A percentile compares a stretch with the other conserved stretches of the same genome.
phyloP scores from a whole-genome alignment of 2,797 vertebrate species.

The Enteromius treurensis region DNA sequence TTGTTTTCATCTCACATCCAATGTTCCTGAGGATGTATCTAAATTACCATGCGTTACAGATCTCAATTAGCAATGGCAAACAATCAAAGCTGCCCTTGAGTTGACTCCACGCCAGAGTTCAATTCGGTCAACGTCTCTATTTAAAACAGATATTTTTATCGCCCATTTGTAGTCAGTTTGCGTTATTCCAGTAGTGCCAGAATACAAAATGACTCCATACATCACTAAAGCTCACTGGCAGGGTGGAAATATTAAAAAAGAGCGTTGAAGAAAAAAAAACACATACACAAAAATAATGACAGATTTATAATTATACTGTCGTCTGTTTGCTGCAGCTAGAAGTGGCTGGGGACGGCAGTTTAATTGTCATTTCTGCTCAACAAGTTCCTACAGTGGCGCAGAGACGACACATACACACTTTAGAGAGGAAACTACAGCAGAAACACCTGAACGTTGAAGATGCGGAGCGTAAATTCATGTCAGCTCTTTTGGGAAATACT shows the following conservation, averaged over 20 bases:
- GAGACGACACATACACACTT: constrained; percentile 10
- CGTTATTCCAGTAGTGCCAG: constrained; percentile 38
- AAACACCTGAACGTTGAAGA: constrained; percentile 43
- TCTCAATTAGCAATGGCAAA: constrained; percentile 39
- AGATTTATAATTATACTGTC: constrained; percentile 78
- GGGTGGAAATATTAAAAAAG: constrained; percentile 57
- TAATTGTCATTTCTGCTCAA: constrained; percentile 73
- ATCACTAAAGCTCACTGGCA: constrained; percentile 51
- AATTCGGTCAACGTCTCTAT: constrained; percentile 2
- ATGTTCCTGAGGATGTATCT: not conserved
- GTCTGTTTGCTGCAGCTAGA: constrained; percentile 62
- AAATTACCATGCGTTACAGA: constrained; percentile 30
- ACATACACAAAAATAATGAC: constrained; percentile 64
- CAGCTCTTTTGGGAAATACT: not conserved
- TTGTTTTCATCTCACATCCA: constrained; percentile 21
- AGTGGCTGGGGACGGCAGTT: constrained; percentile 68
- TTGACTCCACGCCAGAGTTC: constrained; percentile 13
- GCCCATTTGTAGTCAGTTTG: constrained; percentile 29
- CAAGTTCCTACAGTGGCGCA: constrained; percentile 54
- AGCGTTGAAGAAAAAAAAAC: constrained; percentile 58
- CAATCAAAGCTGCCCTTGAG: constrained; percentile 42
- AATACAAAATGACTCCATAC: constrained; percentile 16
- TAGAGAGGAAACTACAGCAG: not conserved
- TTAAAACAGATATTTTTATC: constrained; percentile 29
- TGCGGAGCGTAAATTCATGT: not conserved